Conservation (phyloP, 2,797 vertebrate species). For the Eurystomus glaucurus region DNA sequence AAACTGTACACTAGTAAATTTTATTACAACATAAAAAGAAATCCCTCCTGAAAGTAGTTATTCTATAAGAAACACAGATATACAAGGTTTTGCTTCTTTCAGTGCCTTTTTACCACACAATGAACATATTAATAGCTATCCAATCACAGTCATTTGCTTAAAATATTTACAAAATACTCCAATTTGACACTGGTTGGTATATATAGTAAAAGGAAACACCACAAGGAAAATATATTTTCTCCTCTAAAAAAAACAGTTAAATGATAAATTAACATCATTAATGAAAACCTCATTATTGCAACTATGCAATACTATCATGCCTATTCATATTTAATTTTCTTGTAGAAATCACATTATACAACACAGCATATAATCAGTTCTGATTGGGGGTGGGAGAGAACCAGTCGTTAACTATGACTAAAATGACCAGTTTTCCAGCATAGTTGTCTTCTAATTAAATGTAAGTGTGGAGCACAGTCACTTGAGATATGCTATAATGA, state of each 20-base stretch:
- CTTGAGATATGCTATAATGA: conserved; percentile 27
- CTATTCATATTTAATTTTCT: conserved; percentile 19
- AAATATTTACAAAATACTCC: conserved; percentile 6
- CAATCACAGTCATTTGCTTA: background rate
- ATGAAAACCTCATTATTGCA: conserved; percentile 37
- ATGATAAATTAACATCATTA: conserved; percentile 25
- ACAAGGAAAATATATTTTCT: conserved; percentile 28
- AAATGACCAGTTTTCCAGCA: conserved; percentile 60
- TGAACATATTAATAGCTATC: background rate
- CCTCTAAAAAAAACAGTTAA: background rate
- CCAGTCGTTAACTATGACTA: conserved; percentile 41
- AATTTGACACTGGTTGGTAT: background rate
- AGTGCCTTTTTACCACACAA: background rate
- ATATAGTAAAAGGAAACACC: background rate
- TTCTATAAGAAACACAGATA: background rate
- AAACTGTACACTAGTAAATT: background rate
- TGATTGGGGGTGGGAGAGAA: conserved; percentile 16
- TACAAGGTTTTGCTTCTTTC: background rate
- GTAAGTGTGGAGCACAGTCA: conserved; percentile 31
- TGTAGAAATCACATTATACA: conserved; percentile 52
- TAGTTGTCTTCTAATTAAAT: conserved; percentile 74
- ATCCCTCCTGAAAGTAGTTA: background rate
- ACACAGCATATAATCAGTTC: conserved; percentile 12
- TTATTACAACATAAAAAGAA: background rate
- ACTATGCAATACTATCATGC: background rate